Evolutionary conservation across 2,888 invertebrate genomes (phyloP).

Genomic region (Agriopis leucophaearia): DNA sequence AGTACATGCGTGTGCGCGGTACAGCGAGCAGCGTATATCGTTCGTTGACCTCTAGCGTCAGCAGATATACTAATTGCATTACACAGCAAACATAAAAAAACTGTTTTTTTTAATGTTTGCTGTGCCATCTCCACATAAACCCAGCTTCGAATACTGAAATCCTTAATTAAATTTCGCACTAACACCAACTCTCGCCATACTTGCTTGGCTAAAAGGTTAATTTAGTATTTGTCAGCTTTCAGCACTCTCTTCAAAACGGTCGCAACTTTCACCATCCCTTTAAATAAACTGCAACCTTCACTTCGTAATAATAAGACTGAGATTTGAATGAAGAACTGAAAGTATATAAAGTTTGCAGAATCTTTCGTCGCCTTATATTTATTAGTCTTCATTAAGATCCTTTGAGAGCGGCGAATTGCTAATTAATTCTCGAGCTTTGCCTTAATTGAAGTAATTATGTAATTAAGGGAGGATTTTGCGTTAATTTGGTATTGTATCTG

Average conservation of each 20-base stretch:
- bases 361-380: conserved; percentile 64
- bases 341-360: conserved; percentile 56
- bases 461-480: conserved; percentile 59
- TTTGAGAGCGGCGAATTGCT: conserved; percentile 50
- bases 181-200: conserved; percentile 60
- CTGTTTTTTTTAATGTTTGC: too few relatives aligned
- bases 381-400: conserved; percentile 52
- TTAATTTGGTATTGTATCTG: conserved; percentile 46
- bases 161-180: conserved; percentile 65
- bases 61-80: too few relatives aligned
- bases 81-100: too few relatives aligned
- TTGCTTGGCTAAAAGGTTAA: conserved; percentile 65
- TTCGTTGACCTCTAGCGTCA: too few relatives aligned
- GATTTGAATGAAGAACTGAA: conserved; percentile 13
- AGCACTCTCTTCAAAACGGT: conserved; percentile 43
- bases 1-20: too few relatives aligned
- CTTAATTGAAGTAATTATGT: conserved; percentile 62
- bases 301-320: conserved; percentile 8
- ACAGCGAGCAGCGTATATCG: too few relatives aligned
- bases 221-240: conserved; percentile 67
- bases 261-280: conserved; percentile 44
- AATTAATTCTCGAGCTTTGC: conserved; percentile 56
- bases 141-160: conserved; percentile 50
- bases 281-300: conserved; percentile 37
- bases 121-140: conserved; percentile 35